Evolutionary conservation across 2,797 vertebrate species (phyloP).

Genomic region (Microctenopoma stevenorrisi): DNA sequence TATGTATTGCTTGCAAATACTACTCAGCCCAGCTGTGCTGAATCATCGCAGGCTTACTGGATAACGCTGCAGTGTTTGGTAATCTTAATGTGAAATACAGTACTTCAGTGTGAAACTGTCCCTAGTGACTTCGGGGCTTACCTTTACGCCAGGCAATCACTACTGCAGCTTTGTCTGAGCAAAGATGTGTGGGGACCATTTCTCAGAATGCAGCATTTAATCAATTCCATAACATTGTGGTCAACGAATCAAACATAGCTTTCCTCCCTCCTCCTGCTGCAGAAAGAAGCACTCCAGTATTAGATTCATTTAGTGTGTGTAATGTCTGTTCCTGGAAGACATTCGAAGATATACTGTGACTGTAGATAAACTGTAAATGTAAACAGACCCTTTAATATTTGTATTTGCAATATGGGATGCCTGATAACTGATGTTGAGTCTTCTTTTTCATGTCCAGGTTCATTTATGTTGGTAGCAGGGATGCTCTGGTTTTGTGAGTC

Average conservation of each 20-base stretch:
- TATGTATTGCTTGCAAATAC: slow-evolving; percentile 12
- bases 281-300: slow-evolving; percentile 8
- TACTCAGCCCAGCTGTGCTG: slow-evolving; percentile 30
- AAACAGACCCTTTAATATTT: neutral
- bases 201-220: slow-evolving; percentile 50
- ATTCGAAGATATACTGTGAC: neutral
- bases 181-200: slow-evolving; percentile 42
- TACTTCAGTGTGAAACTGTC: slow-evolving; percentile 34
- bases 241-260: slow-evolving; percentile 43
- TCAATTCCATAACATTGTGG: slow-evolving; percentile 51
- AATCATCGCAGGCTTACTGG: slow-evolving; percentile 23
- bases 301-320: slow-evolving; percentile 31
- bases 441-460: neutral
- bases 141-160: slow-evolving; percentile 32
- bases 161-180: slow-evolving; percentile 32
- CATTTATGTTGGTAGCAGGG: neutral
- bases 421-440: neutral
- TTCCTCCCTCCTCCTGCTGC: slow-evolving; percentile 17
- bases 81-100: slow-evolving; percentile 33
- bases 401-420: slow-evolving; percentile 11
- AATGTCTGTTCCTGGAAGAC: slow-evolving; percentile 9
- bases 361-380: slow-evolving; percentile 3
- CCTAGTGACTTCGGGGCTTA: slow-evolving; percentile 29
- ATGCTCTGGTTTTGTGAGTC: neutral
- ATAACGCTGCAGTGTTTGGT: slow-evolving; percentile 28